These are phyloP conservation scores for Metacarcinus magister DNA, from an alignment of 2,888 invertebrate species.

Conservation along the genomic window DNA sequence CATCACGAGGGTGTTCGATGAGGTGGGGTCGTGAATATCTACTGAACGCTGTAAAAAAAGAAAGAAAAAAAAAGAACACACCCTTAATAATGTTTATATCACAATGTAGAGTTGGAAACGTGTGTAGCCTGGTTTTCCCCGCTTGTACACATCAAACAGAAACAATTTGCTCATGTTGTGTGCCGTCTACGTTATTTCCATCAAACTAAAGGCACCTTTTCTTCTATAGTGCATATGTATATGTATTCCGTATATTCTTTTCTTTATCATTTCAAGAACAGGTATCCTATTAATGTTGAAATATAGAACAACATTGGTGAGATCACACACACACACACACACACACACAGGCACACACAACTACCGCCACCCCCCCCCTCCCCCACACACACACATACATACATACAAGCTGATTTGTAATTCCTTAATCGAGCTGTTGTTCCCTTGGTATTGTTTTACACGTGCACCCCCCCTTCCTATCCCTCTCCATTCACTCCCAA, in stretches of 20 bases:
- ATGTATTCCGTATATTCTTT: too few species aligned
- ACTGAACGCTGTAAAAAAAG: background rate
- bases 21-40: background rate
- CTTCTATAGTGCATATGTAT: too few species aligned
- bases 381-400: background rate
- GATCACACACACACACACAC: background rate
- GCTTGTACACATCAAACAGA: background rate
- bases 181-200: background rate
- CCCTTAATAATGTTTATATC: background rate
- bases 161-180: background rate
- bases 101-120: background rate
- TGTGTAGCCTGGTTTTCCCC: background rate
- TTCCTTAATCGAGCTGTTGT: slow-evolving; percentile 35
- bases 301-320: too few species aligned
- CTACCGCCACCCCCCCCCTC: background rate
- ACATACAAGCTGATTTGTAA: background rate
- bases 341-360: too few species aligned
- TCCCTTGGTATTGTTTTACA: background rate
- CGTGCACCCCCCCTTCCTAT: background rate
- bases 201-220: too few species aligned
- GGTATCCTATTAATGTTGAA: too few species aligned
- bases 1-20: background rate
- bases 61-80: background rate
- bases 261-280: too few species aligned
- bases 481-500: background rate